A percentile compares a stretch with the other conserved stretches of the same genome.
Evolutionary conservation across 2,113 vertebrate species (phyloP).

Genomic region (Psittacara wagleri): DNA sequence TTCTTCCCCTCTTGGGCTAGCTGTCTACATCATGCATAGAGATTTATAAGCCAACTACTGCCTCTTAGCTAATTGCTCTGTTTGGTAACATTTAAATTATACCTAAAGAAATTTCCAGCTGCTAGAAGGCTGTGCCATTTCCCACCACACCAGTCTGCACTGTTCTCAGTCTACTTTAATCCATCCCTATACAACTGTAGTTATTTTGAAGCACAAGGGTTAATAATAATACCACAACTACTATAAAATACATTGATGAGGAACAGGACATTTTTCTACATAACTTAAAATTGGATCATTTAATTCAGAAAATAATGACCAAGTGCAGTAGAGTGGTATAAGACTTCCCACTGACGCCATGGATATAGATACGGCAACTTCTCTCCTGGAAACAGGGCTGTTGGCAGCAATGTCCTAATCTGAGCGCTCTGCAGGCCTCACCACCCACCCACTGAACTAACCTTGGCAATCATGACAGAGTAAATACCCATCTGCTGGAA

Average conservation of each 20-base stretch:
- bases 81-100: neutral
- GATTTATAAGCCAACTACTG: neutral
- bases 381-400: neutral
- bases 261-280: neutral
- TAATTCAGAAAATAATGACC: neutral
- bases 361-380: neutral
- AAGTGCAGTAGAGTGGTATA: neutral
- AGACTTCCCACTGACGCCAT: neutral
- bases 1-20: neutral
- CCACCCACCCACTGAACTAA: constrained; percentile 38
- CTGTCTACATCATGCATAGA: neutral
- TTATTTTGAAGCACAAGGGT: neutral
- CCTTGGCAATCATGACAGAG: constrained; percentile 96
- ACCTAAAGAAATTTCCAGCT: neutral
- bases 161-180: neutral
- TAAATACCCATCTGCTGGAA: constrained; percentile 93
- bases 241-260: neutral
- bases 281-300: neutral
- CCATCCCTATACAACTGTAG: neutral
- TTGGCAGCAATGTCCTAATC: neutral
- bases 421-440: neutral
- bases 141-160: neutral
- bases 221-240: neutral
- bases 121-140: neutral
- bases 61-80: neutral